Evolutionary conservation across 2,888 invertebrate species (phyloP), one percentile per base, ranked within the genome.

Genomic region (Hyposoter didymator): DNA sequence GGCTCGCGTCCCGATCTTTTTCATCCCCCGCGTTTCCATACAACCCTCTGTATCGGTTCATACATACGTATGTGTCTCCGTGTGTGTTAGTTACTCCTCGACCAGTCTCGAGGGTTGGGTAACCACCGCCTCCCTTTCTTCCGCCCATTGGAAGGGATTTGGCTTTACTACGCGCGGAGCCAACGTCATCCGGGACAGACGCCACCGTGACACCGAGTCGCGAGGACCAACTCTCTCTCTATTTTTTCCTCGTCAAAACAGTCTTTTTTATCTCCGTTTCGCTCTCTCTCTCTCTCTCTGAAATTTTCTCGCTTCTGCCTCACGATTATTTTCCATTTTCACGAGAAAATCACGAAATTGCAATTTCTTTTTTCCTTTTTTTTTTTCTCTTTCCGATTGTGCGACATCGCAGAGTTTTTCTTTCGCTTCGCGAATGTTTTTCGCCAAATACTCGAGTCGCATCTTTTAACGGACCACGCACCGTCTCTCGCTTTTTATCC

Each of bases 141-240:
- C 73, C 84, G 76, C 35, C 55, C 17, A 78, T 72, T 70, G 35
- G 70, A 67, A 55, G 49, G 47, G 67, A 49, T 76, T 55, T 76
- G 62, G 78, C 49, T 74, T 75, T 91, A 88, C 88, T 92, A 91
- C 87, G 90, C 87, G 90, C 89, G 91, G 91, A 89, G 91, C 92
- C 87, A 78, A 69, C 81, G 76, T 81, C 81, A 64, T 84, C 84
- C 84, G 67, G 84, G 80, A 55, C 84, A 84, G 84, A 84, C 73
- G 73, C 78, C 81, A 84, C 81, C 73, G 84, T 72, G 84, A 84
- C 84, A 81, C 69, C 81, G 84, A 81, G 72, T 78, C 66, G 81
- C 43, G 78, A 62, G 74, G 84, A 81, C 78, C 75, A 70, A 35
- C 55, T 59, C 73, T 55, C 73, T 52, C 52, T 72, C 22, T 52